phyloP scores from a whole-genome alignment of 2,888 invertebrate genomes.

The Rotaria sp. region DNA sequence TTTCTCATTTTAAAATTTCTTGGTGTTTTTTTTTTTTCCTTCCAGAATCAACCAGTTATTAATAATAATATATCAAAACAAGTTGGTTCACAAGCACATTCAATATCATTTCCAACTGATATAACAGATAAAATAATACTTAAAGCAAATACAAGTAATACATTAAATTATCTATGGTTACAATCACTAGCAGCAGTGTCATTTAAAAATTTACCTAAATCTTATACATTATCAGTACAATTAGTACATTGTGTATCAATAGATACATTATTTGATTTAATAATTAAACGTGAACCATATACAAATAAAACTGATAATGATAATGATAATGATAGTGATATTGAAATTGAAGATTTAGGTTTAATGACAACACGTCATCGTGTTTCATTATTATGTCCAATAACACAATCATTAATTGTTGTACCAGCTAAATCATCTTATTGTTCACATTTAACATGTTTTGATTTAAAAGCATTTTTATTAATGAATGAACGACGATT shows the following conservation, averaged over 20 bases:
- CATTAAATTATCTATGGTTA: background rate
- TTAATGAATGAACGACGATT: slow-evolving; percentile 27
- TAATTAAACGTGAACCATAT: slow-evolving; percentile 10
- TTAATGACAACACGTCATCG: background rate
- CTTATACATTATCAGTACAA: slow-evolving; percentile 4
- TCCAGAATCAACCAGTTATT: background rate
- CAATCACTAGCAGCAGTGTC: background rate
- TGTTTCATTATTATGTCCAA: slow-evolving; percentile 28
- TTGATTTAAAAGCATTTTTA: slow-evolving; percentile 30
- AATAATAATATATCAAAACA: background rate
- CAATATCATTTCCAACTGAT: background rate
- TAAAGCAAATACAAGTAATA: background rate
- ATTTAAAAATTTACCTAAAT: slow-evolving; percentile 14
- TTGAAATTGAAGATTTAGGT: slow-evolving; percentile 6
- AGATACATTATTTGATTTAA: background rate
- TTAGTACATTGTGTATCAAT: background rate
- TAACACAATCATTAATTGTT: slow-evolving; percentile 17
- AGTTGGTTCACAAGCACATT: background rate
- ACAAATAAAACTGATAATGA: background rate
- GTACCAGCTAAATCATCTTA: background rate
- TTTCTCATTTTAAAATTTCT: background rate
- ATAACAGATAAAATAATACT: slow-evolving; percentile 6
- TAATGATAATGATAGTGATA: background rate
- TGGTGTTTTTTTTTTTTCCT: background rate
- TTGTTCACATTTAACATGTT: slow-evolving; percentile 28